Base-by-base conservation (phyloP, 2,888 invertebrate species). In the Dione juno region DNA sequence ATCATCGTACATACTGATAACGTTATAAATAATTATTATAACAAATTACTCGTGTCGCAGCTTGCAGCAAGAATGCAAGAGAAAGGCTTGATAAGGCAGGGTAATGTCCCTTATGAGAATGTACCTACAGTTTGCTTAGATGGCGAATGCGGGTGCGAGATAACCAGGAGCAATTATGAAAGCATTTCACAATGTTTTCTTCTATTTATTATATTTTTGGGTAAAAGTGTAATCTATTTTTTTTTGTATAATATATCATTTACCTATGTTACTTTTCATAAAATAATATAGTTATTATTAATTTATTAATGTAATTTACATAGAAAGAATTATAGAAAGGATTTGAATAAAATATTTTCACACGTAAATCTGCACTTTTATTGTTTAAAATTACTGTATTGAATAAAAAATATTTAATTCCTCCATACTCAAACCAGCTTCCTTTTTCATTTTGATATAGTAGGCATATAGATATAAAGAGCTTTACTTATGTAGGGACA, bases 31-130 rank as follows among this genome's bases (percentile, higher is more conserved):
- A 80, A 79, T 81, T 82, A 82, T 79, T 74, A 79, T 80, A 81
- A 82, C 78, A 82, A 81, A 81, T 82, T 80, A 82, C 79, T 64
- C 48, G 40, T 19, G 73, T 73, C 63, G 79, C 79, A 79, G 77
- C 57, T 37, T 57, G 37, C 61, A 61, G n/a, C 80, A 84, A 82
- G 82, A 83, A 77, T 75, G 67, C 73, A 75, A 76, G 78, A 80
- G 81, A 81, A 77, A 75, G 69, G 64, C 41, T 43, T 72, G 89
- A 89, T 89, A 88, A 87, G 76, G 66, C 75, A 74, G 85, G 82
- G 83, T 85, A 84, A 84, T 80, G 86, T 85, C 84, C 87, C 73
- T 81, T 80, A 83, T 81, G 80, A 82, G 83, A 69, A 66, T 66
- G 66, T 69, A 65, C 64, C 67, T 61, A 66, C 66, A 54, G 82